Evolutionary conservation across 53 echinoderm and acorn worm species (phyloP), one percentile per base, ranked within the genome.

Genomic region (Apostichopus leukothele): DNA sequence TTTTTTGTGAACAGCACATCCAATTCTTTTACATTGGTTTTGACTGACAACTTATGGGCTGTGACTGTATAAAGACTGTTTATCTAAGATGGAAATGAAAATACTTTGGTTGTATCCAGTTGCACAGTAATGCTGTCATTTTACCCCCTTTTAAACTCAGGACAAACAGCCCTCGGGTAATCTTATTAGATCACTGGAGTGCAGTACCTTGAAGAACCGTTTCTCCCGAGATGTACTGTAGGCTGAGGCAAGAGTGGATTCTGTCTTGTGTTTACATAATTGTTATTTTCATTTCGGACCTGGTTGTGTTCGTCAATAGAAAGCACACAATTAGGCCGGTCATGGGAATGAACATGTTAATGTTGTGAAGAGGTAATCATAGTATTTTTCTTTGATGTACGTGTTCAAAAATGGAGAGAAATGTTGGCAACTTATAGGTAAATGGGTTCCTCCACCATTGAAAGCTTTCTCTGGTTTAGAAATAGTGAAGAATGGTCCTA

Each of bases 81-180:
- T 71, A 71, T 71, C 71, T 71, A 71, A 71, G 71, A 71, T 71
- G 11, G 55, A 81, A 81, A 81, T 81, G 55, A 81, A 81, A 81
- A 81, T 57, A 81, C 55, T 81, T 81, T 59, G 53, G 81, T 16
- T 81, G 81, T 81, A 81, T 81, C 81, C 60, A 81, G 57, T 81
- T 81, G 81, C 81, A 81, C 55, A 55, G 55, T 26, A 59, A 55
- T 54, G 55, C 81, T 81, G 81, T 81, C 81, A 81, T 81, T 81
- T 81, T 54, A 81, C 60, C 81, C 81, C 71, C 53, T 59, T 81
- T 81, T 81, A 81, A 81, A 81, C 81, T 55, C 55, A 19, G 55
- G 22, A 25, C 25, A 81, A 81, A 81, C 81, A 81, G 81, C 81
- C 81, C 81, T 59, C 18, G 81, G 81, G 55, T 81, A 10, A 81